phyloP scores from a whole-genome alignment of 2,113 vertebrate species.

The Callocephalon fimbriatum region DNA sequence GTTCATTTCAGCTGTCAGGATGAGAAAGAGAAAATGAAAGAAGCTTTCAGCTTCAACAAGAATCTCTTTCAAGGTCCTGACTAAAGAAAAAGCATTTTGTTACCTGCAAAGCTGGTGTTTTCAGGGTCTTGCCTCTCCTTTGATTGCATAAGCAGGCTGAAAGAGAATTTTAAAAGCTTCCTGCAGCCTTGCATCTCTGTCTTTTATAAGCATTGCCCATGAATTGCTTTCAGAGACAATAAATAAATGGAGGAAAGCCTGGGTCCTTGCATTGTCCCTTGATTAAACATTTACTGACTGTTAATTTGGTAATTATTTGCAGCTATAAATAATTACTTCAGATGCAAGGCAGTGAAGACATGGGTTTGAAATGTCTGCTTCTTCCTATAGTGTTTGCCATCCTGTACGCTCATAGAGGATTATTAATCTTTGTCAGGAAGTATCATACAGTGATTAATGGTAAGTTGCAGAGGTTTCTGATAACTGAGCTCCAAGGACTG shows the following conservation, averaged over 20 bases:
- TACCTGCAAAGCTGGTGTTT: neutral
- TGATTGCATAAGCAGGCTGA: neutral
- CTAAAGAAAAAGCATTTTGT: neutral
- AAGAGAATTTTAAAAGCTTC: neutral
- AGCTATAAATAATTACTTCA: neutral
- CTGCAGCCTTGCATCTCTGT: neutral
- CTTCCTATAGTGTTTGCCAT: neutral
- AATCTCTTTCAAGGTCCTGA: neutral
- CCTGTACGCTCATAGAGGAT: neutral
- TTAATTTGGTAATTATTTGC: neutral
- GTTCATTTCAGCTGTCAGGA: slow-evolving; percentile 4
- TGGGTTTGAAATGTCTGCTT: neutral
- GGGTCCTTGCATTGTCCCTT: neutral
- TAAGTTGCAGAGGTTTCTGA: slow-evolving; percentile 17
- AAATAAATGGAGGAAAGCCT: neutral
- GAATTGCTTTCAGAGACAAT: neutral
- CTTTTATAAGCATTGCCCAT: neutral
- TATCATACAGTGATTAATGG: slow-evolving; percentile 1
- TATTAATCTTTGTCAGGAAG: slow-evolving; percentile 43
- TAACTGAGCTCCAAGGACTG: slow-evolving; percentile 1
- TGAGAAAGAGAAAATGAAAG: slow-evolving; percentile 8
- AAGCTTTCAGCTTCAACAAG: neutral
- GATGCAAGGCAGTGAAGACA: neutral
- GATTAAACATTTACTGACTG: neutral
- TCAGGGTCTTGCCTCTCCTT: neutral